phyloP scores from a whole-genome alignment of 2,888 invertebrate genomes.

The Pristionchus exspectatus region DNA sequence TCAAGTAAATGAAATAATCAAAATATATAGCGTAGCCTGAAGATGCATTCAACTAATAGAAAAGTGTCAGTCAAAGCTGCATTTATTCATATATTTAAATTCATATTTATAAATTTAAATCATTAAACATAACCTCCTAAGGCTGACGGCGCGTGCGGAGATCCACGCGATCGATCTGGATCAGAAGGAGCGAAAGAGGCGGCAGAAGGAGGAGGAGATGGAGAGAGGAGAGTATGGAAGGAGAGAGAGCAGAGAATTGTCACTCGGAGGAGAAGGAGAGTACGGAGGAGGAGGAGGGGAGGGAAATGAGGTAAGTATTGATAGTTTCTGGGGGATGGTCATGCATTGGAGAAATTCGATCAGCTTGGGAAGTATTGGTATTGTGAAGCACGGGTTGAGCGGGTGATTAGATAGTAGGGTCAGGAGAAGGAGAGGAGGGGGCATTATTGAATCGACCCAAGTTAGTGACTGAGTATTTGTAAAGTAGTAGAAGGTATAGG shows the following conservation, averaged over 20 bases:
- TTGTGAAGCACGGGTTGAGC: too few relatives aligned
- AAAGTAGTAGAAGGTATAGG: not conserved
- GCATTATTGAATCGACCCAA: too few relatives aligned
- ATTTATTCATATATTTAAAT: too few relatives aligned
- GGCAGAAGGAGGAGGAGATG: constrained; percentile 59
- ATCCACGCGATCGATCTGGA: constrained; percentile 57
- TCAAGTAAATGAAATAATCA: too few relatives aligned
- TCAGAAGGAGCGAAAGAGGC: constrained; percentile 58
- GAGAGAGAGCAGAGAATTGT: not conserved
- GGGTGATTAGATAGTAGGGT: too few relatives aligned
- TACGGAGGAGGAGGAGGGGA: not conserved
- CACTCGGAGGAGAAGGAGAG: not conserved
- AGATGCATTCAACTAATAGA: too few relatives aligned
- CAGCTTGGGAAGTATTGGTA: too few relatives aligned
- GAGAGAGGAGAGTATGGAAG: constrained; percentile 56
- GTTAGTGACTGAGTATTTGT: too few relatives aligned
- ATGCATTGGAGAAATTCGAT: too few relatives aligned
- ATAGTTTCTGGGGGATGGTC: not conserved
- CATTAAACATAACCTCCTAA: constrained; percentile 38
- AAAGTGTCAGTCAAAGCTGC: too few relatives aligned
- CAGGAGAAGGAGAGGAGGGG: not conserved
- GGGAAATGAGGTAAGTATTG: not conserved
- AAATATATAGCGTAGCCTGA: too few relatives aligned
- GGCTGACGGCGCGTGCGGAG: constrained; percentile 66
- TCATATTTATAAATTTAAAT: not conserved